These are phyloP conservation scores for Sterrhoptilus dennistouni DNA, from an alignment of 2,113 vertebrate species.

Conservation along the genomic window DNA sequence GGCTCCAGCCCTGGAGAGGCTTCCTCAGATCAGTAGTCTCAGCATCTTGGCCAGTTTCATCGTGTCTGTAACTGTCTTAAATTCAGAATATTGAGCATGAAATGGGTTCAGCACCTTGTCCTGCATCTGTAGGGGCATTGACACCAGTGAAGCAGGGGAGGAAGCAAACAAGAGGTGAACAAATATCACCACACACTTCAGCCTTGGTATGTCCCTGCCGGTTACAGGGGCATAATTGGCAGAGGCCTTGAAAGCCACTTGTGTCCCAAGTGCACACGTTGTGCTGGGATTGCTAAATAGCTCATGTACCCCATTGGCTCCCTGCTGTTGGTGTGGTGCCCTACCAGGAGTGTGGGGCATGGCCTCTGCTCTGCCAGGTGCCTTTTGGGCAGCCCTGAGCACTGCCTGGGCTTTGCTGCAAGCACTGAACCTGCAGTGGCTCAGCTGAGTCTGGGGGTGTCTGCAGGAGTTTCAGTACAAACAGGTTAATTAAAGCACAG, in stretches of 20 bases:
- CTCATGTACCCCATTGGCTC: accelerated
- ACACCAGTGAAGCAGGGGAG: not conserved
- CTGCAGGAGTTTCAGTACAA: not conserved
- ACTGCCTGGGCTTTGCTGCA: not conserved
- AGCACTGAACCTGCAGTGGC: accelerated
- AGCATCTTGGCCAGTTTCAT: not conserved
- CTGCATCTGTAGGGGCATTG: not conserved
- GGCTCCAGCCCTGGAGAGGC: not conserved
- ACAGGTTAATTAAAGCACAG: not conserved
- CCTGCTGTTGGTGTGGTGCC: accelerated
- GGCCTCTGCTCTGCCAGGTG: not conserved
- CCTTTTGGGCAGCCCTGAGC: not conserved
- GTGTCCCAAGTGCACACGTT: accelerated
- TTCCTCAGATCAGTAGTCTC: not conserved
- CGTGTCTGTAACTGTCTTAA: not conserved
- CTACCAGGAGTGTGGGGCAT: not conserved
- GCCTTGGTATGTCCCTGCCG: not conserved
- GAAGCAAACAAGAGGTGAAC: not conserved
- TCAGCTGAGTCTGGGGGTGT: not conserved
- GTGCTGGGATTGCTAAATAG: not conserved
- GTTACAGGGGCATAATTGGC: not conserved
- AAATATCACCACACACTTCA: not conserved
- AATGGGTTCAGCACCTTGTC: not conserved
- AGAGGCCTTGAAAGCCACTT: not conserved
- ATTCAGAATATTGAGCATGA: not conserved